A percentile compares a stretch with the other conserved stretches of the same genome.
phyloP scores from a whole-genome alignment of 2,797 vertebrate genomes.

The Diglossa cyanea region DNA sequence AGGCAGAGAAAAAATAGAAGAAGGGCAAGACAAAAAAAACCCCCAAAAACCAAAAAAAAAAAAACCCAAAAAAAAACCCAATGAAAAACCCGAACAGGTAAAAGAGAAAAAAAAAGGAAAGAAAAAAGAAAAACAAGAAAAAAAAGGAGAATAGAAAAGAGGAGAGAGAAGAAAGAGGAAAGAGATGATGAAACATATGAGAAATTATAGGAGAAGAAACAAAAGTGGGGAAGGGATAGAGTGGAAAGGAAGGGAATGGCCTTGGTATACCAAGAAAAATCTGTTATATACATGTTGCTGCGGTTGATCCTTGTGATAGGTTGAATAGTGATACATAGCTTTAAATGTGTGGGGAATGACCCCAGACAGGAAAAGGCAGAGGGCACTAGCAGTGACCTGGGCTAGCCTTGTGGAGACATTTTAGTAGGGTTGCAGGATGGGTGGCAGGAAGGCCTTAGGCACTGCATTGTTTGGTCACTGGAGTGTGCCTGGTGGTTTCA shows the following conservation, averaged over 20 bases:
- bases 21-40: not conserved
- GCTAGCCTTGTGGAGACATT: not conserved
- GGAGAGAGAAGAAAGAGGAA: fast-evolving
- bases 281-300: not conserved
- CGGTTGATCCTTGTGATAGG: not conserved
- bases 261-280: not conserved
- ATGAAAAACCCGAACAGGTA: not conserved
- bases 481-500: not conserved
- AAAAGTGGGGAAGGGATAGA: not conserved
- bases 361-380: not conserved
- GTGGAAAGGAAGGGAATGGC: not conserved
- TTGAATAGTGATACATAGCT: fast-evolving
- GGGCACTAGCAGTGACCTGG: not conserved
- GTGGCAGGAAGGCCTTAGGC: not conserved
- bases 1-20: not conserved
- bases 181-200: not conserved
- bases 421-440: not conserved
- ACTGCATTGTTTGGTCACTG: not conserved
- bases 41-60: too few species aligned
- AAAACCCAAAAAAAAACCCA: not conserved
- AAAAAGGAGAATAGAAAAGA: not conserved
- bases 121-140: not conserved
- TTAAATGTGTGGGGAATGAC: not conserved
- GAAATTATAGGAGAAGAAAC: not conserved
- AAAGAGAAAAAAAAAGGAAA: not conserved